Conservation (phyloP, 2,888 invertebrate genomes). For the Eupithecia subumbrata region DNA sequence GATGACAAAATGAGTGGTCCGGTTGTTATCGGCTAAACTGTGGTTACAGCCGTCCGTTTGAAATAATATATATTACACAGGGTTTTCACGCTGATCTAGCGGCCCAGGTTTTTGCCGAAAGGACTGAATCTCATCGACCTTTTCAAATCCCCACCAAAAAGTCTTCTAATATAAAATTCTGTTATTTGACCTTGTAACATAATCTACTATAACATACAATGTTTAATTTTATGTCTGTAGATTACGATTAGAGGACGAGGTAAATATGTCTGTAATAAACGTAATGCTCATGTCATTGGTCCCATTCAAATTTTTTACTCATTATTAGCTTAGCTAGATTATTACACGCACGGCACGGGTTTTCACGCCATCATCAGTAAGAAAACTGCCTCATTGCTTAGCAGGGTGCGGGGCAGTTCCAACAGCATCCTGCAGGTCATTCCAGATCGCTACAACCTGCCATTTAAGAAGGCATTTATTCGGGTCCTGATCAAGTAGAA, state of each 20-base stretch:
- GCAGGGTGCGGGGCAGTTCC: too few relatives aligned
- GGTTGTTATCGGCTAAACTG: constrained; percentile 59
- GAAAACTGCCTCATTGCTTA: too few relatives aligned
- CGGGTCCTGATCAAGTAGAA: too few relatives aligned
- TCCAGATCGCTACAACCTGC: too few relatives aligned
- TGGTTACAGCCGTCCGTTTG: constrained; percentile 57
- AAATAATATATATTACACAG: constrained; percentile 41
- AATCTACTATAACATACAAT: neutral
- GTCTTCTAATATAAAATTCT: neutral
- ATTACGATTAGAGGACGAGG: too few relatives aligned
- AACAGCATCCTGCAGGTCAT: too few relatives aligned
- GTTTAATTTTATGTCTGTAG: neutral
- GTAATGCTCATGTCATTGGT: neutral
- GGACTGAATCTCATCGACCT: neutral
- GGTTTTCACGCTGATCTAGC: constrained; percentile 15
- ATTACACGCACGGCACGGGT: too few relatives aligned
- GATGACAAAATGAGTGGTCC: constrained; percentile 60
- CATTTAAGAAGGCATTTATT: too few relatives aligned
- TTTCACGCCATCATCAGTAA: too few relatives aligned
- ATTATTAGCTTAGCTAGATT: too few relatives aligned
- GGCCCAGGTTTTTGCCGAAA: neutral
- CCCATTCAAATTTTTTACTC: too few relatives aligned
- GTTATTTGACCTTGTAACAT: neutral
- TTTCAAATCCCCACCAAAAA: neutral
- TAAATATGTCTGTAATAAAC: too few relatives aligned